Evolutionary conservation across 2,113 vertebrate species (phyloP).

Genomic region (Amblyornis subalaris): DNA sequence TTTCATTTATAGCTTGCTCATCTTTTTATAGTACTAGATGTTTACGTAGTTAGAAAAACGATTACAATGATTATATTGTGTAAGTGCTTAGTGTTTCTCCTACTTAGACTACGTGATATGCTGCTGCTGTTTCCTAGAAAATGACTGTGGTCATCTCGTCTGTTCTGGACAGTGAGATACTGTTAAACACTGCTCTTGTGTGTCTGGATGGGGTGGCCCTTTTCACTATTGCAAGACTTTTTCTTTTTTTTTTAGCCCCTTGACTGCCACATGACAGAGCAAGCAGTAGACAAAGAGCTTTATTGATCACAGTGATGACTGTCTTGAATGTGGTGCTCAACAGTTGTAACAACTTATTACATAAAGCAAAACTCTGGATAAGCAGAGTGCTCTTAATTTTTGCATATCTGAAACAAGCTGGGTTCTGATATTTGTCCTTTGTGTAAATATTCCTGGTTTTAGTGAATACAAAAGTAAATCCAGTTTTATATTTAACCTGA

Average conservation of each 20-base stretch:
- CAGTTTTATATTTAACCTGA: not conserved
- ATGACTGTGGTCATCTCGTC: slow-evolving; percentile 46
- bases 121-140: slow-evolving; percentile 56
- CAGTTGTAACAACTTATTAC: not conserved
- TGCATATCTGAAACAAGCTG: not conserved
- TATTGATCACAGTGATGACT: not conserved
- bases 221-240: slow-evolving; percentile 28
- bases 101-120: not conserved
- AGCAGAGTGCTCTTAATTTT: not conserved
- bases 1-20: slow-evolving; percentile 11
- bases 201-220: slow-evolving; percentile 49
- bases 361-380: not conserved
- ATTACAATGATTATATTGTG: slow-evolving; percentile 57
- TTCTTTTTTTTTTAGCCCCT: not conserved
- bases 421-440: not conserved
- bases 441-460: not conserved
- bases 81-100: slow-evolving; percentile 27
- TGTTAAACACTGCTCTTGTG: slow-evolving; percentile 44
- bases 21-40: slow-evolving; percentile 37
- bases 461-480: not conserved
- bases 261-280: slow-evolving; percentile 57
- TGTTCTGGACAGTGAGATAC: slow-evolving; percentile 48
- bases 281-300: slow-evolving; percentile 31
- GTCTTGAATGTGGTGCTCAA: not conserved
- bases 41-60: slow-evolving; percentile 45